These are phyloP conservation scores for Athene noctua DNA, from an alignment of 2,113 vertebrate species.

Conservation along the genomic window DNA sequence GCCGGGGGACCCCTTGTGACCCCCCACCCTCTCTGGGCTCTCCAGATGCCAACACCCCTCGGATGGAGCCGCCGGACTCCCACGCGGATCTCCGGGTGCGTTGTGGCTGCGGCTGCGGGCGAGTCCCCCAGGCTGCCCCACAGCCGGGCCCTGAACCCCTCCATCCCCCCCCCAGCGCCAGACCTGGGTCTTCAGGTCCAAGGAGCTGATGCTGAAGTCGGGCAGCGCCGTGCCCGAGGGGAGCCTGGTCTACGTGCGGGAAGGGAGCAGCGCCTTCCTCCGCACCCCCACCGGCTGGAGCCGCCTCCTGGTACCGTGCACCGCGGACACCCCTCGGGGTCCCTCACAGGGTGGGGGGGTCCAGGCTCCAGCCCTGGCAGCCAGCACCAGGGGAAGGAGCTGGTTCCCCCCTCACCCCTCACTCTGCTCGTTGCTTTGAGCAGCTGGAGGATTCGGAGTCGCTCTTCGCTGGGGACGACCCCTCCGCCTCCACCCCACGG, in stretches of 20 bases:
- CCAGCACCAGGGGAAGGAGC: neutral
- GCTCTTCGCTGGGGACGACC: slow-evolving; percentile 1
- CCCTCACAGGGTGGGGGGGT: fast-evolving
- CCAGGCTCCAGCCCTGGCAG: neutral
- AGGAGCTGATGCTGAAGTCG: slow-evolving; percentile 55
- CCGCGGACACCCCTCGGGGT: neutral
- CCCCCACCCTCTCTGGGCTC: neutral
- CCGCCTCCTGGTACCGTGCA: slow-evolving; percentile 39
- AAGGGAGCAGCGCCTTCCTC: slow-evolving; percentile 54
- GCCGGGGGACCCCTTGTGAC: neutral
- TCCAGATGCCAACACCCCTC: neutral
- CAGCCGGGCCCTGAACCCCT: neutral
- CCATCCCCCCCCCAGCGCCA: slow-evolving; percentile 5
- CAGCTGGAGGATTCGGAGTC: slow-evolving; percentile 41
- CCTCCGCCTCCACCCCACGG: slow-evolving; percentile 25
- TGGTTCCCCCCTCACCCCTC: neutral
- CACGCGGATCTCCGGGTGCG: neutral
- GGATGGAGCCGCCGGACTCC: neutral
- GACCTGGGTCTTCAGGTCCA: slow-evolving; percentile 58
- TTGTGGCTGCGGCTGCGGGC: fast-evolving
- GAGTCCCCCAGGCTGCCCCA: neutral
- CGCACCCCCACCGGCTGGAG: slow-evolving; percentile 56
- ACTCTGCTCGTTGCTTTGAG: neutral
- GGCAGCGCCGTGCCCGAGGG: slow-evolving; percentile 30
- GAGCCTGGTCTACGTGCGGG: slow-evolving; percentile 59